A percentile compares a stretch with the other conserved stretches of the same genome.
Conservation (phyloP, 2,888 invertebrate species). For the Pollenia angustigena region DNA sequence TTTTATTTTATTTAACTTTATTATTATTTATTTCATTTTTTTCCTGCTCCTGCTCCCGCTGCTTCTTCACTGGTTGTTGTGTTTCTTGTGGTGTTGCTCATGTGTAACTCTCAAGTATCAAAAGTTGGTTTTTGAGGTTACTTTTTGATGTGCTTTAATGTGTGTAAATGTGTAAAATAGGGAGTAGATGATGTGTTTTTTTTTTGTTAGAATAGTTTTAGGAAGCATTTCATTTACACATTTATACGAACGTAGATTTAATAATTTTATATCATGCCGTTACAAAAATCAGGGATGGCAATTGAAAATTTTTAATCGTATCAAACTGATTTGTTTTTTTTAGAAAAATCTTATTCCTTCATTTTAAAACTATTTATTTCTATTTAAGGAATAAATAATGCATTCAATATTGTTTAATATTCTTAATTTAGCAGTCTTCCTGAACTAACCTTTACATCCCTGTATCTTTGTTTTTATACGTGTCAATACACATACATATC, state of each 20-base stretch:
- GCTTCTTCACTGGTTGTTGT: conserved; percentile 4
- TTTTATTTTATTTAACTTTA: conserved; percentile 30
- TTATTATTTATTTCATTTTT: conserved; percentile 41
- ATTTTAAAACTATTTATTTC: too few species aligned
- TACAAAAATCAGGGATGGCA: neutral
- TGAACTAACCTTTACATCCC: neutral
- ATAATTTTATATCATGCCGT: conserved; percentile 44
- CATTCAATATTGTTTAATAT: too few species aligned
- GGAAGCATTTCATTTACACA: conserved; percentile 29
- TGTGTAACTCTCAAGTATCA: conserved; percentile 68
- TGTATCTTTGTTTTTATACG: neutral
- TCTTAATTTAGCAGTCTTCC: too few species aligned
- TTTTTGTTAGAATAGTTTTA: conserved; percentile 23
- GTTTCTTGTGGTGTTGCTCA: conserved; percentile 62
- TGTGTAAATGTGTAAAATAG: conserved; percentile 11
- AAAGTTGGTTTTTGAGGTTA: conserved; percentile 71
- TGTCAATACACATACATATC: neutral
- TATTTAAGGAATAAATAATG: too few species aligned
- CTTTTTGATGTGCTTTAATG: conserved; percentile 59
- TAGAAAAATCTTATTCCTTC: too few species aligned
- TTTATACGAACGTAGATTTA: conserved; percentile 42
- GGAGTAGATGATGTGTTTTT: conserved; percentile 10
- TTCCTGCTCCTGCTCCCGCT: conserved; percentile 16
- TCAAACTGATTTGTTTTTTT: too few species aligned
- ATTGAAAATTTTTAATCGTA: neutral